Evolutionary conservation across 2,797 vertebrate genomes (phyloP).

Genomic region (Limnodromus scolopaceus): DNA sequence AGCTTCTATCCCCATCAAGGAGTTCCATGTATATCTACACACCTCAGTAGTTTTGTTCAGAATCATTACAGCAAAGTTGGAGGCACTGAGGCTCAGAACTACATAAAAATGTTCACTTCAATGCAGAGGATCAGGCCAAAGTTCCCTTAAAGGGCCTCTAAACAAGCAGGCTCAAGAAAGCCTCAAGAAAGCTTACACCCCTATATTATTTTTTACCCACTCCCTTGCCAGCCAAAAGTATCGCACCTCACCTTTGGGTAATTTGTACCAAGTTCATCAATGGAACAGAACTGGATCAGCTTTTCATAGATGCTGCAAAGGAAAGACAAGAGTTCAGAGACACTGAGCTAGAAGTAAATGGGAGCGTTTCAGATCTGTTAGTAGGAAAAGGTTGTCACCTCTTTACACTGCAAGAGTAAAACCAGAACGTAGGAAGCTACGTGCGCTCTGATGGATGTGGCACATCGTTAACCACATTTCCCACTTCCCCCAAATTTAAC

Average conservation of each 20-base stretch:
- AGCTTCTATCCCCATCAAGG: background rate
- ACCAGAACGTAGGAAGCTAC: background rate
- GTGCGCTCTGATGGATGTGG: background rate
- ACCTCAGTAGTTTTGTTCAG: background rate
- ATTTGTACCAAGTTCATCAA: conserved; percentile 97
- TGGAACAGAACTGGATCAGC: conserved; percentile 96
- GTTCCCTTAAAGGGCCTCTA: background rate
- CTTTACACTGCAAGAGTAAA: background rate
- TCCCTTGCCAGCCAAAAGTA: background rate
- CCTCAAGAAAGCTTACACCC: background rate
- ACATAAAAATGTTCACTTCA: background rate
- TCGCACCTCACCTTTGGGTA: conserved; percentile 88
- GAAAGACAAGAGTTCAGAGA: background rate
- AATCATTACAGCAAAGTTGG: background rate
- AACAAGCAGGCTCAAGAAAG: background rate
- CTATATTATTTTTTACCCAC: background rate
- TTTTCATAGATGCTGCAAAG: conserved; percentile 94
- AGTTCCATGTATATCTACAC: background rate
- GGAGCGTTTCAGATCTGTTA: background rate
- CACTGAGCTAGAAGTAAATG: background rate
- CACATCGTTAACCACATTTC: background rate
- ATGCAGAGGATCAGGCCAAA: background rate
- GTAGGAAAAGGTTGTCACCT: background rate
- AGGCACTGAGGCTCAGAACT: background rate
- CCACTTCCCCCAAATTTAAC: background rate